Percentiles rank a stretch among this genome's conserved stretches.
phyloP scores from a whole-genome alignment of 1,140 invertebrate genomes.

The Psix sp. region DNA sequence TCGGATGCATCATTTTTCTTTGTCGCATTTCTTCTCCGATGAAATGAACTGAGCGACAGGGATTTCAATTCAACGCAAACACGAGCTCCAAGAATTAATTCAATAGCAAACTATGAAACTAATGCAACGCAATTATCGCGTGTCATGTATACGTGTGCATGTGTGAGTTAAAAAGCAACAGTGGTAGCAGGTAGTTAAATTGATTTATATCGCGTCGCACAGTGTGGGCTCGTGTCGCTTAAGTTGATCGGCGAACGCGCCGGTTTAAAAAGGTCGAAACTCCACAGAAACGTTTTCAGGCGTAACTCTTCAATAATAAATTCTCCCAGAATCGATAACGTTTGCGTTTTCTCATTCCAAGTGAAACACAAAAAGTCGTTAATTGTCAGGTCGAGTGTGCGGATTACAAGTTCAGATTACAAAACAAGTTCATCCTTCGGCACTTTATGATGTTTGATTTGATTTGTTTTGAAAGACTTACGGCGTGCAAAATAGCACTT shows the following conservation, averaged over 20 bases:
- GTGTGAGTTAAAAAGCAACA: slow-evolving; percentile 46
- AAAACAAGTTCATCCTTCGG: too few species aligned
- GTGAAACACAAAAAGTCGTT: too few species aligned
- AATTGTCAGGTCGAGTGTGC: too few species aligned
- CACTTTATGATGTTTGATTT: slow-evolving; percentile 6
- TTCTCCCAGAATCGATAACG: too few species aligned
- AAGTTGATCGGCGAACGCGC: slow-evolving; percentile 41
- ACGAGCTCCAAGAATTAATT: slow-evolving; percentile 20
- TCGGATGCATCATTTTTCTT: too few species aligned
- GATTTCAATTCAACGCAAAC: slow-evolving; percentile 4
- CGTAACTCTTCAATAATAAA: too few species aligned
- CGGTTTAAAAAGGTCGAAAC: slow-evolving; percentile 20
- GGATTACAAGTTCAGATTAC: too few species aligned
- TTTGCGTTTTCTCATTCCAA: too few species aligned
- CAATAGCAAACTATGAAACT: slow-evolving; percentile 22
- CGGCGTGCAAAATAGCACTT: slow-evolving; percentile 38
- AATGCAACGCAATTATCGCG: slow-evolving; percentile 39
- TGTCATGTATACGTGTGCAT: too few species aligned
- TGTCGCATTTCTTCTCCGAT: too few species aligned
- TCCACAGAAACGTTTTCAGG: too few species aligned
- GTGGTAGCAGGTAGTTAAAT: slow-evolving; percentile 46
- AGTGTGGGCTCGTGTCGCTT: slow-evolving; percentile 45
- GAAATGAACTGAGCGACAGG: neutral
- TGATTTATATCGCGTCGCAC: slow-evolving; percentile 46
- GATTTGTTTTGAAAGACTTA: too few species aligned